Percentiles rank a stretch among this genome's conserved stretches.
Conservation (phyloP, 2,888 invertebrate species). For the Erpobdella octoculata region DNA sequence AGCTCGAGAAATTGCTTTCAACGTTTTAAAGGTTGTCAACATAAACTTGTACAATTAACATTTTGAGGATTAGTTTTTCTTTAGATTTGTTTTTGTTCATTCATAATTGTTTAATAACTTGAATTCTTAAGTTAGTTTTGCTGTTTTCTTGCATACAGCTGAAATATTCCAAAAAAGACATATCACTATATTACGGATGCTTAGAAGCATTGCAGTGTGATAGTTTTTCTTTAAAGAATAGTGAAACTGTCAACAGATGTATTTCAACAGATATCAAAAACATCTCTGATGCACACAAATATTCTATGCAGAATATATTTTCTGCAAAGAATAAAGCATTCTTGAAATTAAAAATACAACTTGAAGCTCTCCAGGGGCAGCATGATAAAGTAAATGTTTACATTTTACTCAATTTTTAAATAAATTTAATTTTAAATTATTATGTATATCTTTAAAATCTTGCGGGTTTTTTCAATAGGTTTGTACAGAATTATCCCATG, state of each 20-base stretch:
- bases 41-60: too few relatives aligned
- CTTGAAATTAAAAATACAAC: constrained; percentile 1
- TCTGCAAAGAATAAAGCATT: constrained; percentile 13
- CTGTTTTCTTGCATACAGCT: not conserved
- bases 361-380: constrained; percentile 19
- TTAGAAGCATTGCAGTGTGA: not conserved
- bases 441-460: not conserved
- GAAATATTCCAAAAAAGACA: constrained; percentile 4
- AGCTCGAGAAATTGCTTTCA: constrained; percentile 26
- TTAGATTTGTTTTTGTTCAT: too few relatives aligned
- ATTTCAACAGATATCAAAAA: constrained; percentile 10
- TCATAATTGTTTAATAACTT: not conserved
- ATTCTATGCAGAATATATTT: constrained; percentile 11
- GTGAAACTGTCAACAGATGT: constrained; percentile 9
- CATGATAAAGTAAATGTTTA: constrained; percentile 26
- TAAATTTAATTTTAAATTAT: not conserved
- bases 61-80: constrained; percentile 20
- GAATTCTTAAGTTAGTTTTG: not conserved
- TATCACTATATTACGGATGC: constrained; percentile 12
- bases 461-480: constrained; percentile 2
- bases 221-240: not conserved
- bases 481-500: not conserved
- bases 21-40: constrained; percentile 27
- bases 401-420: not conserved
- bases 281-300: constrained; percentile 15